phyloP scores from a whole-genome alignment of 2,113 vertebrate genomes.

The Pollimyrus isidori region DNA sequence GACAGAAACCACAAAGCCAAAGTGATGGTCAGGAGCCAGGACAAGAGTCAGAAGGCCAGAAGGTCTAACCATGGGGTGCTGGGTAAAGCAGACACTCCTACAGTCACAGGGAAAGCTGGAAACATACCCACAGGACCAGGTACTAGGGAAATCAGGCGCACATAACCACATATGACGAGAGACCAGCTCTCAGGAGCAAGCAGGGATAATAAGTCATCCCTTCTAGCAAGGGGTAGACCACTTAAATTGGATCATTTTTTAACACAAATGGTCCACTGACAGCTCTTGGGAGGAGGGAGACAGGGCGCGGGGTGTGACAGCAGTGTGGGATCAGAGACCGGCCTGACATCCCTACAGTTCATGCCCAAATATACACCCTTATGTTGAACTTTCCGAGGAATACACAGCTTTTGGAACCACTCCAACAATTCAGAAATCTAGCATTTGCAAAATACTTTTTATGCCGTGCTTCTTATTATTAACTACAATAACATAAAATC shows the following conservation, averaged over 20 bases:
- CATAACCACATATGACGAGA: not conserved
- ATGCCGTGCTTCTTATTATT: not conserved
- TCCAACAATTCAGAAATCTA: not conserved
- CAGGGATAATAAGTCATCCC: not conserved
- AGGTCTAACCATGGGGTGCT: not conserved
- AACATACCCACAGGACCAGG: not conserved
- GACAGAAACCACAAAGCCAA: not conserved
- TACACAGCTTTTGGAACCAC: not conserved
- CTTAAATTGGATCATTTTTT: not conserved
- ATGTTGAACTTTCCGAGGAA: not conserved
- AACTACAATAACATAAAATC: not conserved
- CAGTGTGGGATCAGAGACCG: not conserved
- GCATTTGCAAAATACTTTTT: not conserved
- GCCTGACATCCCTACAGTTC: not conserved
- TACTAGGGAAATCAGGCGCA: not conserved
- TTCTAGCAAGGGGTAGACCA: not conserved
- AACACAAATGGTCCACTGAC: not conserved
- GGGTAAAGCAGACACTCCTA: not conserved
- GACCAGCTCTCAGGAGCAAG: not conserved
- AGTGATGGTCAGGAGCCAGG: not conserved
- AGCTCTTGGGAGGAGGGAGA: not conserved
- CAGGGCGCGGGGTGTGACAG: not conserved
- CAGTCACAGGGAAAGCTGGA: not conserved
- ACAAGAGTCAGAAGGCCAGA: not conserved
- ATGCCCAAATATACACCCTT: not conserved